Evolutionary conservation across 2,113 vertebrate species (phyloP).

Genomic region (Trichomycterus rosablanca): DNA sequence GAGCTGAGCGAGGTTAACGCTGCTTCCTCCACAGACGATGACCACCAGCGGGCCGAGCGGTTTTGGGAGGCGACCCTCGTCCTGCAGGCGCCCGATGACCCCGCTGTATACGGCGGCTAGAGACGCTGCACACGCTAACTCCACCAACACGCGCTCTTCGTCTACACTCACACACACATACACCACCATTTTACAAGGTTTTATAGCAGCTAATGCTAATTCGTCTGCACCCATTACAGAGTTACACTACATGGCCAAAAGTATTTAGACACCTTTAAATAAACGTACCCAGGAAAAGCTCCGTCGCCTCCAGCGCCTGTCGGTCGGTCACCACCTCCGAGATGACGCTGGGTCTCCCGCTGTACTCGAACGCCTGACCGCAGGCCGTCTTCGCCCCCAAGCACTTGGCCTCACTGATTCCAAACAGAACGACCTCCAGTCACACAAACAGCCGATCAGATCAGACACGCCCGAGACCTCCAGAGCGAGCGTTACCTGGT

Average conservation of each 20-base stretch:
- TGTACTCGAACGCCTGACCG: conserved; percentile 62
- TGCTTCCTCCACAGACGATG: conserved; percentile 72
- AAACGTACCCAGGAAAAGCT: conserved; percentile 67
- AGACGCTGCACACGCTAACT: conserved; percentile 71
- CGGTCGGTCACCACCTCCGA: conserved; percentile 70
- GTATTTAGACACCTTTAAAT: too few species aligned
- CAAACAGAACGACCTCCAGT: not conserved
- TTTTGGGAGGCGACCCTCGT: conserved; percentile 55
- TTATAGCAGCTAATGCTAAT: too few species aligned
- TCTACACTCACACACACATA: conserved; percentile 57
- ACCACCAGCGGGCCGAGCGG: conserved; percentile 61
- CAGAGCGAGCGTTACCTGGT: conserved; percentile 58
- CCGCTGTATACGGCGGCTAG: conserved; percentile 68
- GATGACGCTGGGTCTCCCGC: conserved; percentile 56
- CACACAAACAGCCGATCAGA: not conserved
- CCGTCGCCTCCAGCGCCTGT: conserved; percentile 65
- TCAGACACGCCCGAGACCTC: too few species aligned
- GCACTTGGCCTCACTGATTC: conserved; percentile 66
- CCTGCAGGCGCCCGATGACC: conserved; percentile 60
- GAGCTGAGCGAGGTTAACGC: conserved; percentile 62
- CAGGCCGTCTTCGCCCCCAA: conserved; percentile 71
- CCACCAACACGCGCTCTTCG: conserved; percentile 75
- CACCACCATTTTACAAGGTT: too few species aligned
- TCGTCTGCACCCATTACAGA: too few species aligned
- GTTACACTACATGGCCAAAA: too few species aligned